Conservation (phyloP, 2,888 invertebrate species). For the Athetis lepigone region DNA sequence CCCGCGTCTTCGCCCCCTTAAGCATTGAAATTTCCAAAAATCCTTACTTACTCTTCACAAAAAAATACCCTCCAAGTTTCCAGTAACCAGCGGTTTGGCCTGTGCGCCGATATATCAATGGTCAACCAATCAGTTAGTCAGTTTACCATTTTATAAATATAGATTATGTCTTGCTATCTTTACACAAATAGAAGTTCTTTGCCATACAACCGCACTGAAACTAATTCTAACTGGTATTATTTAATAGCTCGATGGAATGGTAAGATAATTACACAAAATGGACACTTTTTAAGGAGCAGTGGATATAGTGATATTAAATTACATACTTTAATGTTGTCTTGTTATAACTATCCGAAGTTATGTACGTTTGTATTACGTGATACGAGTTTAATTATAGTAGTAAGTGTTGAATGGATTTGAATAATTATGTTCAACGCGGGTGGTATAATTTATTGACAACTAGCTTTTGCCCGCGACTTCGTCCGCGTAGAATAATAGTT, state of each 20-base stretch:
- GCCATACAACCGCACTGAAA: no score
- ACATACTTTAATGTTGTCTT: conserved; percentile 9
- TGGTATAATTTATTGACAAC: conserved; percentile 11
- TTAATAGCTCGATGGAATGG: conserved; percentile 7
- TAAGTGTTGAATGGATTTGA: conserved; percentile 40
- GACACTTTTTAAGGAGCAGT: neutral
- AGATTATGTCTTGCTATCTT: no score
- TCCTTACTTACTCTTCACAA: no score
- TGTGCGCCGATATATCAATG: no score
- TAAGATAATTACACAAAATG: conserved; percentile 10
- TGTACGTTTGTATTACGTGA: conserved; percentile 21
- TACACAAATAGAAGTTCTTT: neutral
- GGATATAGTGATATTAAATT: conserved; percentile 20
- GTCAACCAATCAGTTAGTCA: no score
- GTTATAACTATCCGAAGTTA: conserved; percentile 19
- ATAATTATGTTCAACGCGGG: conserved; percentile 16
- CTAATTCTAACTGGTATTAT: conserved; percentile 15
- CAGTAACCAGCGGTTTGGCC: no score
- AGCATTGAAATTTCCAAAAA: no score
- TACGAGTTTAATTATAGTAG: conserved; percentile 21
- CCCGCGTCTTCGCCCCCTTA: no score
- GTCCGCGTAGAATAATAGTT: no score
- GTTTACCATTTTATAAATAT: no score
- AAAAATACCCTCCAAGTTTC: no score
- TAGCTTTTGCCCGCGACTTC: no score